Conservation (phyloP, 2,888 invertebrate species). For the Eupithecia vulgata region DNA sequence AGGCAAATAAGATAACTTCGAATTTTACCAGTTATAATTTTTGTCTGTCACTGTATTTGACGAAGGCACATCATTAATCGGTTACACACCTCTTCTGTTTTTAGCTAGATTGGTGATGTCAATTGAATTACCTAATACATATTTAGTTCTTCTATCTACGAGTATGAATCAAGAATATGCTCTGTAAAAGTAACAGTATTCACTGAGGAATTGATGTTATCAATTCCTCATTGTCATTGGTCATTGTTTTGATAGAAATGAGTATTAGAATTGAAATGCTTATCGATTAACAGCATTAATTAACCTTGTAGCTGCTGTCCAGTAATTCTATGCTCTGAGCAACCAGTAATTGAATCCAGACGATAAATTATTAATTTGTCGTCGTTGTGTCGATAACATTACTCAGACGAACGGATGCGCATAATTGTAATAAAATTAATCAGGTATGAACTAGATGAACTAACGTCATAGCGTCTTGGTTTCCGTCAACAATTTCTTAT, state of each 20-base stretch:
- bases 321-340: conserved; percentile 9
- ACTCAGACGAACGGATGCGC: conserved; percentile 30
- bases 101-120: background rate
- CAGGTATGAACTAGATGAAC: conserved; percentile 26
- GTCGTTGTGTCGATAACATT: conserved; percentile 28
- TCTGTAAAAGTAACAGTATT: background rate
- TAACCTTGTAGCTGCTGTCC: background rate
- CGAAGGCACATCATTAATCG: no score
- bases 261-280: no score
- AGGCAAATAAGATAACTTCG: background rate
- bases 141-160: background rate
- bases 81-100: background rate
- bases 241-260: background rate
- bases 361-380: conserved; percentile 35
- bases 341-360: conserved; percentile 34
- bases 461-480: conserved; percentile 18
- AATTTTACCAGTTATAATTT: background rate
- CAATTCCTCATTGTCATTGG: no score
- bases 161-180: background rate
- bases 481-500: conserved; percentile 36
- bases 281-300: background rate
- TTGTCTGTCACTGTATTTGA: background rate
- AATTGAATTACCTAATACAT: background rate
- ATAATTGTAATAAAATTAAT: conserved; percentile 32
- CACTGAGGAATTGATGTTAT: no score